Percentiles rank a stretch among this genome's conserved stretches.
Evolutionary conservation across 2,888 invertebrate genomes (phyloP).

Genomic region (Caenorhabditis afra): DNA sequence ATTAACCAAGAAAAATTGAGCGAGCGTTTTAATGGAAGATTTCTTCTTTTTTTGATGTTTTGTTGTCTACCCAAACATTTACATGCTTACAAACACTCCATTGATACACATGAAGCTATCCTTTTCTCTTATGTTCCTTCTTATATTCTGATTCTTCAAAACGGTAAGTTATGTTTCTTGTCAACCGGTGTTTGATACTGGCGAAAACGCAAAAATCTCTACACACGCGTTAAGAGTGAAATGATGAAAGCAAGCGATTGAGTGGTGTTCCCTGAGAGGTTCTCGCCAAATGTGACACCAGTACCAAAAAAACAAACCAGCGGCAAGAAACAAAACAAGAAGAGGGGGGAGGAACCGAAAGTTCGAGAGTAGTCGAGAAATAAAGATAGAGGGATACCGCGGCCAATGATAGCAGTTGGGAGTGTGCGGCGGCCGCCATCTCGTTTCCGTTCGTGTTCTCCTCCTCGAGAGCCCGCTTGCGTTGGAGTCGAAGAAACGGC

Average conservation of each 20-base stretch:
- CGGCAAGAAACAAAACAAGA: background rate
- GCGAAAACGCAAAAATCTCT: background rate
- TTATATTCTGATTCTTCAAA: background rate
- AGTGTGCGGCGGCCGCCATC: conserved; percentile 48
- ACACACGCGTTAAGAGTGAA: background rate
- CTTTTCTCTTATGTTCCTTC: background rate
- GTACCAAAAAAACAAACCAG: too few relatives aligned
- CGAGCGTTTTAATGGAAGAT: background rate
- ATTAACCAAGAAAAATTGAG: conserved; percentile 3
- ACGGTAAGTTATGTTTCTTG: too few relatives aligned
- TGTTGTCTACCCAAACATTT: conserved; percentile 2
- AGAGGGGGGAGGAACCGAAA: background rate
- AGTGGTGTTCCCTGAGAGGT: background rate
- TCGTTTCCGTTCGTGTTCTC: conserved; percentile 52
- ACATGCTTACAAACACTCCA: conserved; percentile 59
- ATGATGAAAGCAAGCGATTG: background rate
- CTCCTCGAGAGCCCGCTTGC: conserved; percentile 58
- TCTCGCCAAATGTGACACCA: too few relatives aligned
- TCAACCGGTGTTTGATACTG: conserved; percentile 15
- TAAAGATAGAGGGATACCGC: conserved; percentile 58
- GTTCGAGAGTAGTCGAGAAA: conserved; percentile 2
- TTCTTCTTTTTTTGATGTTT: too few relatives aligned
- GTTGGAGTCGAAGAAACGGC: conserved; percentile 39
- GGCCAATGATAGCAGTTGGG: conserved; percentile 54
- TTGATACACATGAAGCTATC: conserved; percentile 39